Evolutionary conservation across 2,797 vertebrate genomes (phyloP).

Genomic region (Clarias laeviceps): DNA sequence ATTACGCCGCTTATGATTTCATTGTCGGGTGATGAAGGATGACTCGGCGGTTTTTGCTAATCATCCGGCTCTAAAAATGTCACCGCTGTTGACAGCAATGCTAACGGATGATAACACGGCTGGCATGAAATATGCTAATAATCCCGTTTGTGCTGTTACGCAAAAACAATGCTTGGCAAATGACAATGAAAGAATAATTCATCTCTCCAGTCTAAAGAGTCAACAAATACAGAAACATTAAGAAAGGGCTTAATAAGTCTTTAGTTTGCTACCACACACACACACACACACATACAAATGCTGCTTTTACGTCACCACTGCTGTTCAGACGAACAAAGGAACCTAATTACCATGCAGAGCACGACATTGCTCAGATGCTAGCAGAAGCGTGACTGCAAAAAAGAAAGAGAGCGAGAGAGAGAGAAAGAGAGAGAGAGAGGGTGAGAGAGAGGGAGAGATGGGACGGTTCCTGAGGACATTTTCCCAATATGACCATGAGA

Average conservation of each 20-base stretch:
- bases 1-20: not conserved
- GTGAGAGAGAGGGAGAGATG: conserved; percentile 51
- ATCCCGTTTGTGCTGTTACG: conserved; percentile 27
- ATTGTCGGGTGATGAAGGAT: conserved; percentile 13
- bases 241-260: conserved; percentile 16
- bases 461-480: conserved; percentile 68
- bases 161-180: conserved; percentile 31
- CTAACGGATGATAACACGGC: conserved; percentile 15
- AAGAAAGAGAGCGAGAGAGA: conserved; percentile 50
- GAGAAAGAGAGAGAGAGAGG: conserved; percentile 11
- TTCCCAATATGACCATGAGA: conserved; percentile 74
- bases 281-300: conserved; percentile 40
- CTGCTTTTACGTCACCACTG: conserved; percentile 40
- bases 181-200: conserved; percentile 23
- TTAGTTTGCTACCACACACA: conserved; percentile 34
- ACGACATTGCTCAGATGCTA: conserved; percentile 83
- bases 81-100: conserved; percentile 21
- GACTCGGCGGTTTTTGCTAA: conserved; percentile 15
- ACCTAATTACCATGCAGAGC: conserved; percentile 85
- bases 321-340: conserved; percentile 78
- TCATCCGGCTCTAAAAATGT: conserved; percentile 36
- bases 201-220: conserved; percentile 15
- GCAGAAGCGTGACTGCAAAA: conserved; percentile 77
- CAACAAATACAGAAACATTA: conserved; percentile 11
- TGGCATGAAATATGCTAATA: conserved; percentile 14